Conservation (phyloP, 2,797 vertebrate genomes). For the Protosalanx chinensis region DNA sequence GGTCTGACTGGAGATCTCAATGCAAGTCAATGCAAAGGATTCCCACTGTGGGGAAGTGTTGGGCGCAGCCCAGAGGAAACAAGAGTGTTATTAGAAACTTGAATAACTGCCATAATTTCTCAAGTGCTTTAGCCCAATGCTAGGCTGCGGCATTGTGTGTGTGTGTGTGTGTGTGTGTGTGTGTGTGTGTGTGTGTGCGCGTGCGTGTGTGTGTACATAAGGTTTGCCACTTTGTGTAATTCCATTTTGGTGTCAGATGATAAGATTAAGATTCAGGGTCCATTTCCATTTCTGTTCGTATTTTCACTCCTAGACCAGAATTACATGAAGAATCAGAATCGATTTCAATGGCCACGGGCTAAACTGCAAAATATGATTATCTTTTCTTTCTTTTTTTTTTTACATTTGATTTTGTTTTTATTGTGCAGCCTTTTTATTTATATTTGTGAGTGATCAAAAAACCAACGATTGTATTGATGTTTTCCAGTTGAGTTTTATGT, state of each 20-base stretch:
- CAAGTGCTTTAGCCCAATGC: conserved; percentile 68
- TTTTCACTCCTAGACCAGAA: conserved; percentile 41
- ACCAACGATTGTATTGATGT: conserved; percentile 45
- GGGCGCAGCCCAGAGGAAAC: conserved; percentile 46
- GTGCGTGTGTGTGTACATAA: conserved; percentile 14
- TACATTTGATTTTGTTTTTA: conserved; percentile 61
- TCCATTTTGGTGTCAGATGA: conserved; percentile 40
- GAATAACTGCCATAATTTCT: conserved; percentile 56
- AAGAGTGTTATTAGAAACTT: conserved; percentile 64
- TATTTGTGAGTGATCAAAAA: conserved; percentile 47
- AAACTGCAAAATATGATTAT: conserved; percentile 44
- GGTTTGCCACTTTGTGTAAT: conserved; percentile 40
- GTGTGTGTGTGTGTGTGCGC: no score
- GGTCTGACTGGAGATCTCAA: conserved; percentile 68
- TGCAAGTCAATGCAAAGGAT: conserved; percentile 94
- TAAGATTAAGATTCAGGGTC: conserved; percentile 40
- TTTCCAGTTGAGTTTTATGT: conserved; percentile 34
- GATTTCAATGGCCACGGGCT: conserved; percentile 54
- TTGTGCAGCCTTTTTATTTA: conserved; percentile 60
- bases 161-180: no score
- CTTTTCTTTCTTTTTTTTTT: conserved; percentile 39
- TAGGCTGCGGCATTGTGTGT: conserved; percentile 15
- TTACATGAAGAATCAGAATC: conserved; percentile 69
- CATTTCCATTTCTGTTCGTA: conserved; percentile 29
- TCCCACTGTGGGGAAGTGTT: conserved; percentile 33